Evolutionary conservation across 1,140 invertebrate genomes (phyloP).

Genomic region (Saccostrea echinata): DNA sequence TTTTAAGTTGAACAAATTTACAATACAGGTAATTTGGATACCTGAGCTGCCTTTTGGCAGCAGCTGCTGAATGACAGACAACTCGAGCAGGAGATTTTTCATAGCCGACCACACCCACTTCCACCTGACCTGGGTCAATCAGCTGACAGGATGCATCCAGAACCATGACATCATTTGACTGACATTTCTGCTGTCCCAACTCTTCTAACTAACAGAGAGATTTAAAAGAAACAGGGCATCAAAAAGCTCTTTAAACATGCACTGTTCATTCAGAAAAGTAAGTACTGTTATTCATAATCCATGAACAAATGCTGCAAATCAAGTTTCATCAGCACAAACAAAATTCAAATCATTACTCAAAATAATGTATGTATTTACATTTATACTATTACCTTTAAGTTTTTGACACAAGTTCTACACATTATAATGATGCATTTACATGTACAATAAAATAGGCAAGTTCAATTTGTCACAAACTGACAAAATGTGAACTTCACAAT

Average conservation of each 20-base stretch:
- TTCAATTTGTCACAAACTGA: no score
- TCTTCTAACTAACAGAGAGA: neutral
- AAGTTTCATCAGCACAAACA: neutral
- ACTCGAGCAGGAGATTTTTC: conserved; percentile 61
- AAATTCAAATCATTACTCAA: neutral
- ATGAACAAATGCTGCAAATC: no score
- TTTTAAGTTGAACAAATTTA: no score
- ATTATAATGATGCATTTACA: no score
- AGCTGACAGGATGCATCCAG: conserved; percentile 61
- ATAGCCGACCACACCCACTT: conserved; percentile 61
- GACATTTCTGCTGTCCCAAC: conserved; percentile 30
- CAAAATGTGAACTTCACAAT: no score
- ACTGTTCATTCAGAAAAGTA: no score
- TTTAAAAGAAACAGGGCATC: neutral
- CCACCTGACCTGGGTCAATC: conserved; percentile 52
- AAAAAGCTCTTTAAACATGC: no score
- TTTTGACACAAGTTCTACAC: neutral
- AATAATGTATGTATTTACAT: neutral
- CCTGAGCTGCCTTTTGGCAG: conserved; percentile 42
- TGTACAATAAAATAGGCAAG: no score
- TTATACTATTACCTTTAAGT: neutral
- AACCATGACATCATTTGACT: conserved; percentile 55
- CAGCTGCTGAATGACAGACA: conserved; percentile 58
- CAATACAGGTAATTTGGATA: neutral
- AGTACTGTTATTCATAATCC: no score